Percentiles rank a stretch among this genome's conserved stretches.
These are phyloP conservation scores for Linurgus olivaceus DNA, from an alignment of 2,797 vertebrate species.

Conservation along the genomic window DNA sequence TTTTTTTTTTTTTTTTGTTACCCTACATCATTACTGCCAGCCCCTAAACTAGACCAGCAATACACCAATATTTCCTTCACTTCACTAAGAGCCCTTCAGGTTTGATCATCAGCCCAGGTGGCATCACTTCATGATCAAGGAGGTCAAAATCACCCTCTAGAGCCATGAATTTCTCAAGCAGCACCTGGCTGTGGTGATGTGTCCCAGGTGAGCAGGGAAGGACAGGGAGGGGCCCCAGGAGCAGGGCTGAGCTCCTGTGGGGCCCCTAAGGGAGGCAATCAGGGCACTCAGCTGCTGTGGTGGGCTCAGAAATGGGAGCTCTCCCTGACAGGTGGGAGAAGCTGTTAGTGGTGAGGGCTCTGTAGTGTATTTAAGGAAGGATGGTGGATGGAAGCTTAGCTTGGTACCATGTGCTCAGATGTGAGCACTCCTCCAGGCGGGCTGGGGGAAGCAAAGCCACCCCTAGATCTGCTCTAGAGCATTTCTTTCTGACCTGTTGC, in stretches of 20 bases:
- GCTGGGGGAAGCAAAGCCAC: not conserved
- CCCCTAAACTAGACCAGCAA: not conserved
- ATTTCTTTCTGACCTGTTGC: not conserved
- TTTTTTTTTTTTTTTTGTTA: not conserved
- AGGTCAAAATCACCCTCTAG: not conserved
- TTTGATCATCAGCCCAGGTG: not conserved
- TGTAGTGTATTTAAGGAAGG: not conserved
- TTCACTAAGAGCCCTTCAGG: not conserved
- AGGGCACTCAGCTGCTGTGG: rapidly evolving
- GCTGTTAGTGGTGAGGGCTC: rapidly evolving
- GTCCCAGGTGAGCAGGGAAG: not conserved
- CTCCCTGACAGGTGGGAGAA: rapidly evolving
- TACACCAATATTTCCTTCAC: not conserved
- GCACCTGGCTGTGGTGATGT: not conserved
- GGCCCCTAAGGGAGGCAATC: not conserved
- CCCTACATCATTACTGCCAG: not conserved
- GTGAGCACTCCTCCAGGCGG: not conserved
- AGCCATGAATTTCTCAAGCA: not conserved
- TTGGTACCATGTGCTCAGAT: rapidly evolving
- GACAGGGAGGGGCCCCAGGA: too few species aligned
- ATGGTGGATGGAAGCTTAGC: not conserved
- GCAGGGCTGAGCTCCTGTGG: not conserved
- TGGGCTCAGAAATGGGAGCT: rapidly evolving
- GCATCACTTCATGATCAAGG: too few species aligned
- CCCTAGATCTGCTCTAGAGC: rapidly evolving